Percentiles rank a stretch among this genome's conserved stretches.
Evolutionary conservation across 2,113 vertebrate species (phyloP).

Genomic region (Megaceryle torquata): DNA sequence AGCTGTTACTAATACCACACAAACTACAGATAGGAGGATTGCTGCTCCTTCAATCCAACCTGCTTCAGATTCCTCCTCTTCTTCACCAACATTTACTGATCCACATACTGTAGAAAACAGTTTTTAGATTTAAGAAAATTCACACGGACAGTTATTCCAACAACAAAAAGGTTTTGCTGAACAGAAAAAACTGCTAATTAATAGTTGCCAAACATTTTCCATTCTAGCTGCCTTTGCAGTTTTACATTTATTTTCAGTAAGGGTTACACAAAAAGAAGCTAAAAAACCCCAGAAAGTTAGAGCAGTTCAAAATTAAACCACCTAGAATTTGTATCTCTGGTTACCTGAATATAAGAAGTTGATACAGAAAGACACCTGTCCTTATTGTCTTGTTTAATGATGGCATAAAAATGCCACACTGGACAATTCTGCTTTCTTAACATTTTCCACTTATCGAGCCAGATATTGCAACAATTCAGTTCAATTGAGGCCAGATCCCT

Average conservation of each 20-base stretch:
- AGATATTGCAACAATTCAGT: neutral
- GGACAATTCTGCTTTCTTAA: neutral
- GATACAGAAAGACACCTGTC: neutral
- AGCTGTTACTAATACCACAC: slow-evolving; percentile 96
- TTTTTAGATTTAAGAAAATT: slow-evolving; percentile 10
- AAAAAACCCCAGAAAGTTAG: neutral
- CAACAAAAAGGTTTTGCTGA: neutral
- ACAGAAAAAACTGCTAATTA: neutral
- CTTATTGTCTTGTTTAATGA: neutral
- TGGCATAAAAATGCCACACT: neutral
- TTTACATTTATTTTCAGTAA: neutral
- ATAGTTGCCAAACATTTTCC: neutral
- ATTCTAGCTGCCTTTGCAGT: neutral
- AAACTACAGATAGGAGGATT: slow-evolving; percentile 94
- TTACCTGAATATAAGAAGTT: neutral
- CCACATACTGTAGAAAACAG: slow-evolving; percentile 86
- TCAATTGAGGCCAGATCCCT: neutral
- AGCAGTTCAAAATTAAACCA: neutral
- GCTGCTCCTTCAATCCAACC: slow-evolving; percentile 98
- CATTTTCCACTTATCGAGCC: neutral
- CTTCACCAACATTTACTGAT: slow-evolving; percentile 83
- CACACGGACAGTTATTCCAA: neutral
- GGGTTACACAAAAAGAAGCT: neutral
- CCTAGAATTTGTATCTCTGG: neutral
- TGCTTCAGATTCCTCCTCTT: slow-evolving; percentile 91